Conservation (phyloP, 2,888 invertebrate species). For the Cosmia pyralina region DNA sequence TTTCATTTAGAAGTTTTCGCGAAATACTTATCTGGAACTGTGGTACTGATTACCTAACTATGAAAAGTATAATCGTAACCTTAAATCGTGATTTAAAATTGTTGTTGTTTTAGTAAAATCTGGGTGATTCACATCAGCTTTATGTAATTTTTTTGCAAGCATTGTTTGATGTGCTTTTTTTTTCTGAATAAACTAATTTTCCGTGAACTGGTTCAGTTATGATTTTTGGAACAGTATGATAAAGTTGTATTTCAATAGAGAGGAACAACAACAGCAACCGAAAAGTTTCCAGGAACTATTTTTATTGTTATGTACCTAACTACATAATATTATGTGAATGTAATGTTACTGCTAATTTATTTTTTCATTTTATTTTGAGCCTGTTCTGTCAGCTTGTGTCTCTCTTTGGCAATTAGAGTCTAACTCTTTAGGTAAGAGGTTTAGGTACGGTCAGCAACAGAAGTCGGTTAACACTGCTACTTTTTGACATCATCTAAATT, state of each 20-base stretch:
- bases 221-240: background rate
- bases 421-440: background rate
- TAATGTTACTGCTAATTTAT: background rate
- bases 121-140: constrained; percentile 13
- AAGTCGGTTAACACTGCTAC: too few relatives aligned
- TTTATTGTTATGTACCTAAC: background rate
- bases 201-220: constrained; percentile 1
- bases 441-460: too few relatives aligned
- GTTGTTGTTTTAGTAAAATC: constrained; percentile 3
- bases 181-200: background rate
- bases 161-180: constrained; percentile 21
- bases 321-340: background rate
- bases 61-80: background rate
- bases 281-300: background rate
- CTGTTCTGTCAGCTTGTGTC: background rate
- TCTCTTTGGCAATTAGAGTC: background rate
- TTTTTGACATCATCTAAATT: too few relatives aligned
- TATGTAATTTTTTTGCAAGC: constrained; percentile 20
- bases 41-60: too few relatives aligned
- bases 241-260: background rate
- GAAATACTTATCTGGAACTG: background rate
- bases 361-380: background rate
- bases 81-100: constrained; percentile 1
- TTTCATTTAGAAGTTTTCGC: background rate
- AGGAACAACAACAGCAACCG: background rate